Evolutionary conservation across 1,140 invertebrate genomes (phyloP).

Genomic region (Drosophila orosa): DNA sequence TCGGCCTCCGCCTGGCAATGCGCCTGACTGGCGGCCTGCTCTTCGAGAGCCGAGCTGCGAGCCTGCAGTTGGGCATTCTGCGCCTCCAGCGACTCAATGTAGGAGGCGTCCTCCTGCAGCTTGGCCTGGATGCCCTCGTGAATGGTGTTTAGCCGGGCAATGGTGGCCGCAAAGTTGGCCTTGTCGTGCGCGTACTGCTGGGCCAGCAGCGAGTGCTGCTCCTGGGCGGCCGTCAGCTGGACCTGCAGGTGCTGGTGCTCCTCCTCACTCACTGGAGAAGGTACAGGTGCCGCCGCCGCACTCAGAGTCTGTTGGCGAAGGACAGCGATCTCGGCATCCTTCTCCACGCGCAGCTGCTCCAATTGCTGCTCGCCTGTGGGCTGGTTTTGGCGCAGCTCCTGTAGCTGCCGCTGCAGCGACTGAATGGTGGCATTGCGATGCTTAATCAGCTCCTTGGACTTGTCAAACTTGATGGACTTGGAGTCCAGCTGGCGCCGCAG

Average conservation of each 20-base stretch:
- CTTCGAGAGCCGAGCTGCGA: conserved; percentile 86
- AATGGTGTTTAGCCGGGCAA: conserved; percentile 64
- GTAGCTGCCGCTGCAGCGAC: conserved; percentile 65
- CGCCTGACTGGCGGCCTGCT: conserved; percentile 86
- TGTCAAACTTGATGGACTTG: conserved; percentile 77
- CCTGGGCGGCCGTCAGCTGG: conserved; percentile 49
- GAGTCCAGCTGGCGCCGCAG: conserved; percentile 53
- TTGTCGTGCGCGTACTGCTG: conserved; percentile 76
- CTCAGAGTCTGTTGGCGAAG: conserved; percentile 12
- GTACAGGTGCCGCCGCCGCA: not conserved
- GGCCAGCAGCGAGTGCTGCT: conserved; percentile 84
- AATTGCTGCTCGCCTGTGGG: not conserved
- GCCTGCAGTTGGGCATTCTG: conserved; percentile 88
- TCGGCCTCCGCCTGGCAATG: conserved; percentile 85
- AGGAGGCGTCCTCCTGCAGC: conserved; percentile 89
- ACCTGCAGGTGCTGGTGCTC: conserved; percentile 36
- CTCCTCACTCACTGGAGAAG: not conserved
- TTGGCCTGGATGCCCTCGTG: conserved; percentile 86
- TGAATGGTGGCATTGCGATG: conserved; percentile 75
- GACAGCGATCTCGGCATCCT: conserved; percentile 24
- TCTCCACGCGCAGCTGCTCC: conserved; percentile 22
- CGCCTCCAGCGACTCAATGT: conserved; percentile 89
- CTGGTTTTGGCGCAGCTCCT: conserved; percentile 27
- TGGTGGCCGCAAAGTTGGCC: conserved; percentile 62
- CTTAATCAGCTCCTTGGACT: conserved; percentile 83